Evolutionary conservation across 2,797 vertebrate species (phyloP).

Genomic region (Decapterus maruadsi): DNA sequence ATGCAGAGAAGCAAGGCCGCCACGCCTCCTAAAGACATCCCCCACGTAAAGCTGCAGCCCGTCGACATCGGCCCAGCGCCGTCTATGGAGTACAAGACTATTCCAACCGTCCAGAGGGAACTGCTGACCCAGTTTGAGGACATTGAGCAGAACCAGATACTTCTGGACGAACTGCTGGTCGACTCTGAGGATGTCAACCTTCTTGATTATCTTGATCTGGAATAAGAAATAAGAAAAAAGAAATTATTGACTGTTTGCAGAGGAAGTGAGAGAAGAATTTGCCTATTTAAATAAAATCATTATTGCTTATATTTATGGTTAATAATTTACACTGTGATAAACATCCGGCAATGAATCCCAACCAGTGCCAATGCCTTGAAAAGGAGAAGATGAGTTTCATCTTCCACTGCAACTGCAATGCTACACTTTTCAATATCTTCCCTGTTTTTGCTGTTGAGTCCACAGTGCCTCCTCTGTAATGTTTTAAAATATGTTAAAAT

Average conservation of each 20-base stretch:
- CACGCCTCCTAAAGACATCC: conserved; percentile 2
- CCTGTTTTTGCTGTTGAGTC: no score
- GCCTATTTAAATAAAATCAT: no score
- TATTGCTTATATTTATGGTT: no score
- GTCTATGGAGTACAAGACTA: conserved; percentile 53
- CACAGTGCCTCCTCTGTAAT: no score
- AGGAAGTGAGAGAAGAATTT: not conserved
- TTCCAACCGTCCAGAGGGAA: conserved; percentile 55
- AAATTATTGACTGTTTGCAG: not conserved
- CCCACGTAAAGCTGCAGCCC: conserved; percentile 58
- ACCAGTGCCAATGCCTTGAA: no score
- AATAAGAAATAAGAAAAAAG: not conserved
- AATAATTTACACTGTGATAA: no score
- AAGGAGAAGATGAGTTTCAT: no score
- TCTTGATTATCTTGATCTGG: not conserved
- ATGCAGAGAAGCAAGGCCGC: not conserved
- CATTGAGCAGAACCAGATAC: conserved; percentile 68
- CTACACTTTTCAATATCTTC: no score
- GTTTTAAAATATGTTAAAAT: no score
- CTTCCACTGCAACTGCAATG: no score
- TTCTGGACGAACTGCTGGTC: conserved; percentile 58
- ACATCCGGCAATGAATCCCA: no score
- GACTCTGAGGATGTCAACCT: not conserved
- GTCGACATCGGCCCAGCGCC: fast-evolving
- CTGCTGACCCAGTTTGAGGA: conserved; percentile 81